Evolutionary conservation across 2,113 vertebrate genomes (phyloP), one percentile per base, ranked within the genome.

Genomic region (Colius striatus): DNA sequence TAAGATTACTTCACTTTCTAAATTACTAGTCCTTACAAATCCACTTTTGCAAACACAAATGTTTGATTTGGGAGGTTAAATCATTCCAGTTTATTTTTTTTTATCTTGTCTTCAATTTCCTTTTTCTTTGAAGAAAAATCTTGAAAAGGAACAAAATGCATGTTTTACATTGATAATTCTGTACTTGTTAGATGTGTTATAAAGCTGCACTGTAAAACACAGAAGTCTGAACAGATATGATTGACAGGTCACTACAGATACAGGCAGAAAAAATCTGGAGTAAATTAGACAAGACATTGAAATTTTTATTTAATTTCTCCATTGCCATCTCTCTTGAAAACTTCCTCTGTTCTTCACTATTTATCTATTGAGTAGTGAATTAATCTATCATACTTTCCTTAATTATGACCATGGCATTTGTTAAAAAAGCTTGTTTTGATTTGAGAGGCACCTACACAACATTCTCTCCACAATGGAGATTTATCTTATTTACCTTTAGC

Each of bases 21-120:
- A 57, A n/a, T 20, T 62, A 2, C 29, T 80, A 51, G 6, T 54
- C 13, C 34, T 30, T 85, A 48, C 6, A 88, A 63, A 76, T 50
- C 21, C 11, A 38, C 13, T 58, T 81, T 63, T 77, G 17, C 11
- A 57, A 71, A 71, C 32, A 57, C 19, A 60, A 65, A 66, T 75
- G 1, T 61, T 9, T 43, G 25, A n/a, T 43, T 45, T 9, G 2
- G 13, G 22, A 5, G 2, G 1, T 38, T 67, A n/a, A 58, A 36
- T 84, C 1, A 38, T 77, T 81, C 13, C 58, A 38, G 3, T 14
- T 81, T 72, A 48, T 70, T 34, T 30, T 6, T 77, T 57, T 22
- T 30, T 27, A 17, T 16, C 3, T 48, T 77, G 12, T 45, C 29
- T 20, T 63, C n/a, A 76, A 7, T 57, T 80, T 62, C 58, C 3